Base-by-base conservation (phyloP, 2,888 invertebrate genomes). In the Aquatica leii region DNA sequence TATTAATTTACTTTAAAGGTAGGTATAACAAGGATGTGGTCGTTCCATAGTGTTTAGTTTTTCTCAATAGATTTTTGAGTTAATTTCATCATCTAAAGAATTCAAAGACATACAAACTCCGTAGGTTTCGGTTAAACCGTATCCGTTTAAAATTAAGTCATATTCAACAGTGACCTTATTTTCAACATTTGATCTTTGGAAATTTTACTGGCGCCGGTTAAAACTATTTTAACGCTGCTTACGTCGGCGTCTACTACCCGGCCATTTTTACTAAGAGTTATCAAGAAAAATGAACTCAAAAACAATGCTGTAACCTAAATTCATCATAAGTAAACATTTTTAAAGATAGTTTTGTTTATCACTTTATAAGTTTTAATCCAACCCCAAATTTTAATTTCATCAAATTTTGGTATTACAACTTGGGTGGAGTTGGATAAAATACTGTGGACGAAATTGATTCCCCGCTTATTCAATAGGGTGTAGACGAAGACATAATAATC, bases 111-210 rank as follows among this genome's bases (percentile, higher is more conserved):
- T 9, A 11, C 9, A n/a, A 1, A 18, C 24, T 6, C 40, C 31
- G 9, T 43, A n/a, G 2, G 76, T 70, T 72, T 81, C 81, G 0
- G 80, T 76, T 69, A 77, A 77, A 1, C 80, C 81, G 60, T 79
- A 81, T 12, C 52, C 71, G 56, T 76, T 71, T 53, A 57, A 62
- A 1, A 79, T 69, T 58, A 75, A 74, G 0, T 78, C 77, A 4
- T 77, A 77, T 0, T 80, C 34, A 81, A 62, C 5, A 78, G 21
- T 54, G 80, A 77, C 49, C 78, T 69, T 15, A 80, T 53, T 17
- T 66, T 65, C 4, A 66, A 14, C 17, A 77, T 65, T 53, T 72
- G 70, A 12, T 73, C 70, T 43, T 70, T 61, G 0, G 76, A 65
- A 12, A 78, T 54, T 8, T 71, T 59, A 4, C 74, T 76, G 0